A percentile compares a stretch with the other conserved stretches of the same genome.
phyloP scores from a whole-genome alignment of 1,140 invertebrate species.

The Listronotus bonariensis region DNA sequence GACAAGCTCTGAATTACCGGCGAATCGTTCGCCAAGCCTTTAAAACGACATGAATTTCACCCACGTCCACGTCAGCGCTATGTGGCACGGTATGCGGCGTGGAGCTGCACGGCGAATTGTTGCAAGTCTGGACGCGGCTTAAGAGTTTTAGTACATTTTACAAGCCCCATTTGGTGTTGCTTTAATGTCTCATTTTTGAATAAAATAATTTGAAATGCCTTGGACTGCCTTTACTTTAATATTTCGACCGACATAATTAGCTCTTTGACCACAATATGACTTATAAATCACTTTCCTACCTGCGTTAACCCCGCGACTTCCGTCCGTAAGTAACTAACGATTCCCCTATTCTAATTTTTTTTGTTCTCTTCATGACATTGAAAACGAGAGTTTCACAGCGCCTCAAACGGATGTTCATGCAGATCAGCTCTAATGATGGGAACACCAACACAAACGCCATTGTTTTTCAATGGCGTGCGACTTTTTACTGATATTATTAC shows the following conservation, averaged over 20 bases:
- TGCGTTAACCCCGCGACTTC: slow-evolving; percentile 8
- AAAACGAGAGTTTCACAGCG: slow-evolving; percentile 37
- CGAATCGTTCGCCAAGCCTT: too few species aligned
- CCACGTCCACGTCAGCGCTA: too few species aligned
- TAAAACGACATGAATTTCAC: too few species aligned
- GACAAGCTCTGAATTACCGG: too few species aligned
- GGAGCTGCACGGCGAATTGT: too few species aligned
- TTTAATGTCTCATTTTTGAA: too few species aligned
- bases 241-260: background rate
- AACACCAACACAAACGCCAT: slow-evolving; percentile 27
- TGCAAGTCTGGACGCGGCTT: too few species aligned
- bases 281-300: slow-evolving; percentile 3
- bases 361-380: slow-evolving; percentile 23
- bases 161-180: too few species aligned
- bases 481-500: slow-evolving; percentile 38
- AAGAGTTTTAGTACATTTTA: too few species aligned
- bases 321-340: slow-evolving; percentile 11
- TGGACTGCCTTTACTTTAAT: too few species aligned
- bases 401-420: slow-evolving; percentile 36
- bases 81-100: too few species aligned
- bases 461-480: slow-evolving; percentile 37
- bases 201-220: too few species aligned
- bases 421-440: slow-evolving; percentile 38
- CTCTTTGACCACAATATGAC: background rate
- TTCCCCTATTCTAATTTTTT: slow-evolving; percentile 29